A percentile compares a stretch with the other conserved stretches of the same genome.
phyloP scores from a whole-genome alignment of 2,797 vertebrate genomes.

The Sparidentex hasta region DNA sequence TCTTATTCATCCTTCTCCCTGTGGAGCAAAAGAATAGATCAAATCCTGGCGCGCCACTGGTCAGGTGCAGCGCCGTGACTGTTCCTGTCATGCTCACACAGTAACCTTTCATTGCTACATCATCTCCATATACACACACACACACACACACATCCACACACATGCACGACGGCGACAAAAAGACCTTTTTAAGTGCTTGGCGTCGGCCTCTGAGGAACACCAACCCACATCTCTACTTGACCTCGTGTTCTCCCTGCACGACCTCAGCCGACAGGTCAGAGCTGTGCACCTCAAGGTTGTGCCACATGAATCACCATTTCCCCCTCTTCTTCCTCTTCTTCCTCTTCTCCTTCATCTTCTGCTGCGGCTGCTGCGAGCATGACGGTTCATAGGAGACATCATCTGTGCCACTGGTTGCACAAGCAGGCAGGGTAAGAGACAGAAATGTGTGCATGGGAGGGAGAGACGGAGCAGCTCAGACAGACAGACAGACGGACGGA shows the following conservation, averaged over 20 bases:
- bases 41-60: constrained; percentile 36
- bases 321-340: constrained; percentile 12
- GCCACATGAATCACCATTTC: constrained; percentile 56
- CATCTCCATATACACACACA: constrained; percentile 9
- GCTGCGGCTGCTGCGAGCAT: constrained; percentile 40
- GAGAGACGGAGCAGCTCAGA: constrained; percentile 18
- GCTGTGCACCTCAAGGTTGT: constrained; percentile 44
- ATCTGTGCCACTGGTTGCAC: constrained; percentile 76
- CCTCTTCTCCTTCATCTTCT: constrained; percentile 19
- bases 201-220: constrained; percentile 25
- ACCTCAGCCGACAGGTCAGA: constrained; percentile 47
- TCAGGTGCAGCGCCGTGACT: constrained; percentile 52
- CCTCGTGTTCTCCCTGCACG: constrained; percentile 31
- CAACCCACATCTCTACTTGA: constrained; percentile 48
- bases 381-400: constrained; percentile 59
- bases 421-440: constrained; percentile 43
- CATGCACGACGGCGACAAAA: constrained; percentile 11
- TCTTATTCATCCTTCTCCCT: constrained; percentile 24
- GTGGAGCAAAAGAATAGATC: constrained; percentile 18
- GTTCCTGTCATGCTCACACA: constrained; percentile 56
- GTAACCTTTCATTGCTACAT: constrained; percentile 52
- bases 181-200: constrained; percentile 34
- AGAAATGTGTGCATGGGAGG: constrained; percentile 41
- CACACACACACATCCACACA: neutral
- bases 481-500: constrained; percentile 32